phyloP scores from a whole-genome alignment of 2,113 vertebrate species.

The Colaptes auratus region DNA sequence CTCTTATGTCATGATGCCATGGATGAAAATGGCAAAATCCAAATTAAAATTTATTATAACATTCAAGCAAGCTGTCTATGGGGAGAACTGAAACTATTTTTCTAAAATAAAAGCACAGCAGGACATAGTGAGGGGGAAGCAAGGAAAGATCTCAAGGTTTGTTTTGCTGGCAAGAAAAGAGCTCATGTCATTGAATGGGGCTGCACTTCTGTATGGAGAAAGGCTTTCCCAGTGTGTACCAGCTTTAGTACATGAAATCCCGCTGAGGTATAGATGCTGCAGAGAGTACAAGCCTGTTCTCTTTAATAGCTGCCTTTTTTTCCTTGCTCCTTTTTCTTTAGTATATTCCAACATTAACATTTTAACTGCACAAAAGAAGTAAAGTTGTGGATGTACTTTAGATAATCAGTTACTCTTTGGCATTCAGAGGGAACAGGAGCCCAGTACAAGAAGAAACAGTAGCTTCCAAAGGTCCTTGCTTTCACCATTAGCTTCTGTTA shows the following conservation, averaged over 20 bases:
- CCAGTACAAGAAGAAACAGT: background rate
- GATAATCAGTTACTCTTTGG: slow-evolving; percentile 27
- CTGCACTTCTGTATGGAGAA: slow-evolving; percentile 48
- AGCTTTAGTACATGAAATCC: slow-evolving; percentile 62
- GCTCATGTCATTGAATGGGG: slow-evolving; percentile 57
- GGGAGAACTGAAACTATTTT: slow-evolving; percentile 66
- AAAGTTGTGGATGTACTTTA: background rate
- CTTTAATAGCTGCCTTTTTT: slow-evolving; percentile 42
- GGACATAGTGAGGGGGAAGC: slow-evolving; percentile 50
- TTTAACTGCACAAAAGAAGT: slow-evolving; percentile 56
- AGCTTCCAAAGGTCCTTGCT: background rate
- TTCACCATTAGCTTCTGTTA: background rate
- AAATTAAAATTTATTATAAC: slow-evolving; percentile 56
- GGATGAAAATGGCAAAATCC: slow-evolving; percentile 25
- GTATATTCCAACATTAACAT: slow-evolving; percentile 43
- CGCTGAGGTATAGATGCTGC: slow-evolving; percentile 53
- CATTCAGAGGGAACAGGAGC: background rate
- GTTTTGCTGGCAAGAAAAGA: slow-evolving; percentile 64
- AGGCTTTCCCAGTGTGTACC: slow-evolving; percentile 58
- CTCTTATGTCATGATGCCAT: background rate
- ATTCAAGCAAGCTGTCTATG: slow-evolving; percentile 46
- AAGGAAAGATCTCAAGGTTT: slow-evolving; percentile 66
- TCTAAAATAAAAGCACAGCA: slow-evolving; percentile 75
- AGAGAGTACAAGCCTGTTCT: slow-evolving; percentile 50
- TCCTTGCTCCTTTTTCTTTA: background rate